Percentiles rank a stretch among this genome's conserved stretches.
Conservation (phyloP, 2,113 vertebrate genomes). For the Hemichromis elongatus region DNA sequence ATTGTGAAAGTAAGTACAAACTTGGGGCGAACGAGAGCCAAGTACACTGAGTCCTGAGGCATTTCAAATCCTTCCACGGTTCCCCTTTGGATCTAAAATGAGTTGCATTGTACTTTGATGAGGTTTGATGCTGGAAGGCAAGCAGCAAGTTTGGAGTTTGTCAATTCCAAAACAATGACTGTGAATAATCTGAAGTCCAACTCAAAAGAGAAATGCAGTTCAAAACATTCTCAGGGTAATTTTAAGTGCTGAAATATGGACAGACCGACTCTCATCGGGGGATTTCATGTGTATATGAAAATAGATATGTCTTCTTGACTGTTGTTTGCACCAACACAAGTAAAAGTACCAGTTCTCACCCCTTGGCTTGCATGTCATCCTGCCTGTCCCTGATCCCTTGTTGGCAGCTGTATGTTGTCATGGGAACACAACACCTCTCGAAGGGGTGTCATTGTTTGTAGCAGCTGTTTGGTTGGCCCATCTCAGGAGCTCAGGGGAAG, state of each 20-base stretch:
- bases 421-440: slow-evolving; percentile 10
- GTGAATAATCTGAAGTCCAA: neutral
- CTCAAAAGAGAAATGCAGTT: neutral
- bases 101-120: neutral
- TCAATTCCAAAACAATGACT: neutral
- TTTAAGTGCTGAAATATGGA: neutral
- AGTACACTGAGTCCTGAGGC: neutral
- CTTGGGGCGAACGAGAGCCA: neutral
- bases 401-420: slow-evolving; percentile 14
- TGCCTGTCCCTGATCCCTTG: neutral
- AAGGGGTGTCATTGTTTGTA: slow-evolving; percentile 43
- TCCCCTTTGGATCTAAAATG: neutral
- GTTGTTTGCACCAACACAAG: slow-evolving; percentile 24
- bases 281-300: slow-evolving; percentile 32
- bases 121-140: neutral
- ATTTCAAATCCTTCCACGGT: neutral
- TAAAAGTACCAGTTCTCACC: neutral
- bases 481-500: slow-evolving; percentile 24
- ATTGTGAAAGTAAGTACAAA: neutral
- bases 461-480: slow-evolving; percentile 38
- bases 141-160: neutral
- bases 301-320: neutral
- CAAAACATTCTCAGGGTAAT: slow-evolving; percentile 8
- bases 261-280: neutral
- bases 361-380: neutral